Conservation (phyloP, 2,797 vertebrate species). For the Phoeniculus purpureus region DNA sequence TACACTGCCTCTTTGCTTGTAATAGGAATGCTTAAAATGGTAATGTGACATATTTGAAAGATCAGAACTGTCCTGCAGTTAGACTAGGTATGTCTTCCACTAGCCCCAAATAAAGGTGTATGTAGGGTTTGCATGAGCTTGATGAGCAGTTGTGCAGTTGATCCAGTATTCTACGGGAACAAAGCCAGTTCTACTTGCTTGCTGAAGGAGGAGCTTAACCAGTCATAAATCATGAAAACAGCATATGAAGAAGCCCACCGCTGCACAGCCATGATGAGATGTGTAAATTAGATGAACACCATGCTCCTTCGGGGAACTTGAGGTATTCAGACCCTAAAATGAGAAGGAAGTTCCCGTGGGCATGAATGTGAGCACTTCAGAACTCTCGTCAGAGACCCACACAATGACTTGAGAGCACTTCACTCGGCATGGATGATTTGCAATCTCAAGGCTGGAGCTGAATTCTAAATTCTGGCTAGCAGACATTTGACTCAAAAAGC, state of each 20-base stretch:
- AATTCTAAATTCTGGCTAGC: not conserved
- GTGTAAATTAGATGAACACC: not conserved
- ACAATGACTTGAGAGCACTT: not conserved
- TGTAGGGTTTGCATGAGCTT: not conserved
- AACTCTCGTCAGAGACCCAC: not conserved
- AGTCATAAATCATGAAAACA: not conserved
- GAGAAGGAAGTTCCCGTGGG: not conserved
- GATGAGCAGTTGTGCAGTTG: not conserved
- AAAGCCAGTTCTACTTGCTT: not conserved
- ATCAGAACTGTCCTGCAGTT: not conserved
- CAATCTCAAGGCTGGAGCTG: not conserved
- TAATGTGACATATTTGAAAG: not conserved
- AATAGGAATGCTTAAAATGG: not conserved
- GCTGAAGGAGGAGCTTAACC: not conserved
- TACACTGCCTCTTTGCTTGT: not conserved
- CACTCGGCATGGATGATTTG: not conserved
- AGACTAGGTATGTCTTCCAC: not conserved
- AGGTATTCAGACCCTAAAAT: not conserved
- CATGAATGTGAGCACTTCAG: not conserved
- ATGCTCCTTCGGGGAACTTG: not conserved
- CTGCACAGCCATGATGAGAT: not conserved
- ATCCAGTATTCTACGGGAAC: not conserved
- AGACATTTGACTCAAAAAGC: not conserved
- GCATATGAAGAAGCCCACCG: not conserved
- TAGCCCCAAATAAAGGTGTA: not conserved